phyloP scores from a whole-genome alignment of 2,888 invertebrate genomes.

The Eupithecia vulgata region DNA sequence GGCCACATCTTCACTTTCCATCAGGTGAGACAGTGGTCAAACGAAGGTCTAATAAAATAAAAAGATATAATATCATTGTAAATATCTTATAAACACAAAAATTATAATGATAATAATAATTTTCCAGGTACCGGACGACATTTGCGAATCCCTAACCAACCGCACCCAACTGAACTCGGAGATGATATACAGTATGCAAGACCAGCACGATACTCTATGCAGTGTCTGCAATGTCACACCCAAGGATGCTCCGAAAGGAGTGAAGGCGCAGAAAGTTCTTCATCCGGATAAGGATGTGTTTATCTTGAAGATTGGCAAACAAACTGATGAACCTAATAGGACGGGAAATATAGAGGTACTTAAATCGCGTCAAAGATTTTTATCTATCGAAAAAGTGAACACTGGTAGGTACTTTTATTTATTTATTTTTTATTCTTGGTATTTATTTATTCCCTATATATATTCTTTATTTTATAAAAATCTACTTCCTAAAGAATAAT shows the following conservation, averaged over 20 bases:
- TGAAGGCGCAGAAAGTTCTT: conserved; percentile 82
- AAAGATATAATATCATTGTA: too few relatives aligned
- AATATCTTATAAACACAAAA: too few relatives aligned
- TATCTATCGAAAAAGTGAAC: too few relatives aligned
- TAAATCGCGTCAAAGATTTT: too few relatives aligned
- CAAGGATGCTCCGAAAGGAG: conserved; percentile 79
- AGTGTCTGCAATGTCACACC: conserved; percentile 78
- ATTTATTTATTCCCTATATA: too few relatives aligned
- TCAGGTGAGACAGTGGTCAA: too few relatives aligned
- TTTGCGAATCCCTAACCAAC: conserved; percentile 71
- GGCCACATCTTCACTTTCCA: too few relatives aligned
- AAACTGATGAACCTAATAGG: conserved; percentile 82
- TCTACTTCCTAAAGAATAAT: too few relatives aligned
- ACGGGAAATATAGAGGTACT: conserved; percentile 85
- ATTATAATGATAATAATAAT: not conserved
- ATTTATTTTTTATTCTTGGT: too few relatives aligned
- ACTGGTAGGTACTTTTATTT: too few relatives aligned
- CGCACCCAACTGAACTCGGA: conserved; percentile 71
- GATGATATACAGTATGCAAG: conserved; percentile 64
- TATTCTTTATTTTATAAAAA: too few relatives aligned
- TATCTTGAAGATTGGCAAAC: conserved; percentile 89
- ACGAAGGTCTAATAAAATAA: too few relatives aligned
- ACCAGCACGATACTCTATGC: conserved; percentile 62
- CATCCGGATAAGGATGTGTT: conserved; percentile 89
- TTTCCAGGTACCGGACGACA: conserved; percentile 72